Conservation (phyloP, 2,113 vertebrate genomes). For the Haemorhous mexicanus region DNA sequence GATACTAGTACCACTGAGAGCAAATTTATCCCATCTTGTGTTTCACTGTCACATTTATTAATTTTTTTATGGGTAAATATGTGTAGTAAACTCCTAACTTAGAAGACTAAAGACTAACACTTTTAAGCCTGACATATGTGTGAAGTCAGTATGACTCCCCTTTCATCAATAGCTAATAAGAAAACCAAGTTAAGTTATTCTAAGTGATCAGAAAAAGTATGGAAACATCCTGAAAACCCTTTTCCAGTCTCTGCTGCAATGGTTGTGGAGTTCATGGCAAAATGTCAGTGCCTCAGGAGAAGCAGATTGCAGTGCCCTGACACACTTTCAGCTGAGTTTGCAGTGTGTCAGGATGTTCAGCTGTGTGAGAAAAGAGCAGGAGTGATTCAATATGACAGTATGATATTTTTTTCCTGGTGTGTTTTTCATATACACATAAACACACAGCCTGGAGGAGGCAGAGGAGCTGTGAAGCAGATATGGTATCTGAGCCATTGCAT, state of each 20-base stretch:
- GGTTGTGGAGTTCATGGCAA: not conserved
- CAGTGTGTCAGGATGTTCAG: slow-evolving; percentile 20
- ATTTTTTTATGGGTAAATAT: not conserved
- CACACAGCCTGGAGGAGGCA: not conserved
- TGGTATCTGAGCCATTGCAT: not conserved
- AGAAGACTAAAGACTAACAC: not conserved
- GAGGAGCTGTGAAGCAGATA: not conserved
- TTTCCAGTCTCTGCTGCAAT: not conserved
- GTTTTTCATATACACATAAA: not conserved
- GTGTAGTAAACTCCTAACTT: not conserved
- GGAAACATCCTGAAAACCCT: not conserved
- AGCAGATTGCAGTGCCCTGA: slow-evolving; percentile 33
- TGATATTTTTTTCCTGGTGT: not conserved
- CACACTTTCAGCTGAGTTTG: slow-evolving; percentile 17
- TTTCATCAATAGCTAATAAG: not conserved
- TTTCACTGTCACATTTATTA: not conserved
- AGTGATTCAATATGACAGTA: not conserved
- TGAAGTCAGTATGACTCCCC: not conserved
- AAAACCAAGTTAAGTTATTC: not conserved
- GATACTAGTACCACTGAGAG: not conserved
- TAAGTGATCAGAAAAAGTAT: not conserved
- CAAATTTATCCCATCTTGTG: not conserved
- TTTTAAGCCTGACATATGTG: not conserved
- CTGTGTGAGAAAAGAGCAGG: slow-evolving; percentile 22
- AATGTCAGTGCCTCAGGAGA: slow-evolving; percentile 13